A percentile compares a stretch with the other conserved stretches of the same genome.
Evolutionary conservation across 2,113 vertebrate genomes (phyloP).

Genomic region (Trachemys scripta): DNA sequence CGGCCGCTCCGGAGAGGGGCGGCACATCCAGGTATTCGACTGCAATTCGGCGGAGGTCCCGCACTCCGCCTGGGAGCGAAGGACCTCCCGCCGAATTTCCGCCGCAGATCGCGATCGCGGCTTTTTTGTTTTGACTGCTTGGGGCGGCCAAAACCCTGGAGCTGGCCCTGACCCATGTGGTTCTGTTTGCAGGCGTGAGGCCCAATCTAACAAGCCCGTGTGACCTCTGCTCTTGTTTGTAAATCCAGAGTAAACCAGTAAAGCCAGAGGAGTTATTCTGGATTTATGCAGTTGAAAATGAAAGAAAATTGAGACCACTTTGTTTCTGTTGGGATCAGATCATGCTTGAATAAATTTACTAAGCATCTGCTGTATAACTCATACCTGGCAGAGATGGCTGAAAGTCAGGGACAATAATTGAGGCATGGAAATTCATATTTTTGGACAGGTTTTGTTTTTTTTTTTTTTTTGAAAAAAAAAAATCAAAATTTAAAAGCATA

Average conservation of each 20-base stretch:
- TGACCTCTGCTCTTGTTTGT: neutral
- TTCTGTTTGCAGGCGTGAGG: accelerated
- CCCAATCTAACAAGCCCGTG: neutral
- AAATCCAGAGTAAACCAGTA: neutral
- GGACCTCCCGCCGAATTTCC: too few species aligned
- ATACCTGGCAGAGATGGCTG: slow-evolving; percentile 13
- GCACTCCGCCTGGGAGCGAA: too few species aligned
- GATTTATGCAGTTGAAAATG: neutral
- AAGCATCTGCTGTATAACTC: slow-evolving; percentile 39
- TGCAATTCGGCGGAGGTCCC: too few species aligned
- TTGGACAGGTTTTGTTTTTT: too few species aligned
- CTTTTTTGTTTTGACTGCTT: too few species aligned
- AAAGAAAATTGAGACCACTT: accelerated
- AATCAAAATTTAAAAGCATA: neutral
- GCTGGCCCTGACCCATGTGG: accelerated
- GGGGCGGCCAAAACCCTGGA: too few species aligned
- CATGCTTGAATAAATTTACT: neutral
- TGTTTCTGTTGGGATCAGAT: neutral
- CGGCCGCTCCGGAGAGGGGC: too few species aligned
- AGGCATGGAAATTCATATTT: neutral
- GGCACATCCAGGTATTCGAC: too few species aligned
- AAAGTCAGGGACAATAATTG: slow-evolving; percentile 17
- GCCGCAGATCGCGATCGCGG: too few species aligned
- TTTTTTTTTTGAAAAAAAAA: neutral
- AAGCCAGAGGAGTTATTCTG: neutral